These are phyloP conservation scores for Aptenodytes forsteri DNA, from an alignment of 2,113 vertebrate genomes.

Conservation along the genomic window DNA sequence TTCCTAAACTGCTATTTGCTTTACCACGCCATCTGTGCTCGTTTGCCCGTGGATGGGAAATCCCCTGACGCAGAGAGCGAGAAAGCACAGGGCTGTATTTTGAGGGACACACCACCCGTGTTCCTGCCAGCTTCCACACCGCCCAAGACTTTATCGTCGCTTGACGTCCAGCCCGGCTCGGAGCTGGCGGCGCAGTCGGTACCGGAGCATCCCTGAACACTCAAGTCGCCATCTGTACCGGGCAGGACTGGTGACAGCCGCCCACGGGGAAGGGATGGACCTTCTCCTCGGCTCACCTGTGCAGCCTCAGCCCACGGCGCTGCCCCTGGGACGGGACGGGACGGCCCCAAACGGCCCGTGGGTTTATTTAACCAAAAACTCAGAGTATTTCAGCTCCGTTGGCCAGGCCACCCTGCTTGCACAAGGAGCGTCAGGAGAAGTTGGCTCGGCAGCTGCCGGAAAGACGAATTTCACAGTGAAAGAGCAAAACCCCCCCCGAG, in stretches of 20 bases:
- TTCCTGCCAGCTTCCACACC: not conserved
- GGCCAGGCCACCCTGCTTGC: accelerated
- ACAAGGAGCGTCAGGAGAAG: accelerated
- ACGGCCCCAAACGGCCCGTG: accelerated
- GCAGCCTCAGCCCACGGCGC: not conserved
- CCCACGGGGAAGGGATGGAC: no score
- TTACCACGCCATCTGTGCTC: accelerated
- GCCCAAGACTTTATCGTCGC: accelerated
- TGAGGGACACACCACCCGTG: accelerated
- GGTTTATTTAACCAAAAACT: not conserved
- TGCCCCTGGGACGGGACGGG: accelerated
- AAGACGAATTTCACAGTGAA: accelerated
- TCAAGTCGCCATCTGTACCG: accelerated
- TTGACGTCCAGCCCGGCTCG: not conserved
- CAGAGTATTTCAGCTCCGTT: accelerated
- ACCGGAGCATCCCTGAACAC: accelerated
- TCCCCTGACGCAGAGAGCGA: accelerated
- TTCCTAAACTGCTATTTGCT: accelerated
- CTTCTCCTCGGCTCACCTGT: not conserved
- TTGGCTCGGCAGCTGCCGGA: accelerated
- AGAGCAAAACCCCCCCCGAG: no score
- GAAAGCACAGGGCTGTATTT: accelerated
- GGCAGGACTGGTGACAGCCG: not conserved
- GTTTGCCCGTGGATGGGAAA: accelerated
- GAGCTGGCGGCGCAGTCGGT: accelerated